These are phyloP conservation scores for Connochaetes taurinus DNA, from an alignment of 2,113 vertebrate genomes.

Conservation along the genomic window DNA sequence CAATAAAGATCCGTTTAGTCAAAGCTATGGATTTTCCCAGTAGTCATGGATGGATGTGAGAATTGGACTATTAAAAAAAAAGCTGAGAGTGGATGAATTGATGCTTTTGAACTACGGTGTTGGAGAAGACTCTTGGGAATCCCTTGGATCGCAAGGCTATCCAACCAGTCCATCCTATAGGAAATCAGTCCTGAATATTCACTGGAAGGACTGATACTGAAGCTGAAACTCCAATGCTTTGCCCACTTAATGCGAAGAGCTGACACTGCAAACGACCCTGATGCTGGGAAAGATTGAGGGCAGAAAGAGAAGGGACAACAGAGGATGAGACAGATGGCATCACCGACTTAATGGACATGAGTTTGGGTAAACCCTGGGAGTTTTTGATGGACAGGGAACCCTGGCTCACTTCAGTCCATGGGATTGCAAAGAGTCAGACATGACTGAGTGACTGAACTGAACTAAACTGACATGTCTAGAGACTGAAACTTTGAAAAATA, in stretches of 20 bases:
- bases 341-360: neutral
- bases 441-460: neutral
- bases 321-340: neutral
- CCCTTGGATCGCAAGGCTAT: neutral
- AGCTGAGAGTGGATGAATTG: neutral
- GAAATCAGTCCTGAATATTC: neutral
- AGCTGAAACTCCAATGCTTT: neutral
- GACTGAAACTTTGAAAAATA: neutral
- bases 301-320: neutral
- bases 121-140: neutral
- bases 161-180: neutral
- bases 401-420: neutral
- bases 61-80: neutral
- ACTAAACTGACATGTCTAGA: neutral
- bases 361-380: neutral
- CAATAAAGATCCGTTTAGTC: accelerated
- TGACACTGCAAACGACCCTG: neutral
- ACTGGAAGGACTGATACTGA: neutral
- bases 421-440: neutral
- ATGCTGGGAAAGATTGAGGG: neutral
- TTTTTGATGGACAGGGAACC: neutral
- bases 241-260: accelerated
- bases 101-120: neutral
- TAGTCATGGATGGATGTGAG: neutral
- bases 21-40: neutral